A percentile compares a stretch with the other conserved stretches of the same genome.
Conservation (phyloP, 2,888 invertebrate species). For the Clivina fossor region DNA sequence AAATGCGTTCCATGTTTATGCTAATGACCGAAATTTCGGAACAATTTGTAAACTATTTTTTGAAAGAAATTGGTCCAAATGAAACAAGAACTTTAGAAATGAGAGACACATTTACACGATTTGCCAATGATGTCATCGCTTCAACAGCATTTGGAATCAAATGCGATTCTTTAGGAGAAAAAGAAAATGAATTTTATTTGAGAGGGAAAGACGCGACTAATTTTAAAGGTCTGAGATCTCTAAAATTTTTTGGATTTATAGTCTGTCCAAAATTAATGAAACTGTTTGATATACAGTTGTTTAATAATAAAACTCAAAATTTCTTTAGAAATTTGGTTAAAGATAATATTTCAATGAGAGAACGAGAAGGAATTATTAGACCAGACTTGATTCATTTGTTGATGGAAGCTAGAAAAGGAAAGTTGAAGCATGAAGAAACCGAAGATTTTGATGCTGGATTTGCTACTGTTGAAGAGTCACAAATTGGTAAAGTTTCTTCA, state of each 20-base stretch:
- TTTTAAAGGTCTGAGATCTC: neutral
- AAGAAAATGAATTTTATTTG: slow-evolving; percentile 39
- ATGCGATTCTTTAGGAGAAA: slow-evolving; percentile 46
- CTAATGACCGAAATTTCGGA: slow-evolving; percentile 21
- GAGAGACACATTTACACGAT: slow-evolving; percentile 47
- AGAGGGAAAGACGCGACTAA: neutral
- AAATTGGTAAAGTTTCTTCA: slow-evolving; percentile 20
- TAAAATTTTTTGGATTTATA: neutral
- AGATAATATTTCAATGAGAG: slow-evolving; percentile 42
- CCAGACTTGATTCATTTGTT: too few relatives aligned
- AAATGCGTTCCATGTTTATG: slow-evolving; percentile 28
- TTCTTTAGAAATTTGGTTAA: slow-evolving; percentile 43
- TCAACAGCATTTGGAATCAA: slow-evolving; percentile 48
- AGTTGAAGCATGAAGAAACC: too few relatives aligned
- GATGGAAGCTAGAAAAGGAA: too few relatives aligned
- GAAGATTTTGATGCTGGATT: slow-evolving; percentile 35
- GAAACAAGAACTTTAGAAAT: slow-evolving; percentile 41
- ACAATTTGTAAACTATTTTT: neutral
- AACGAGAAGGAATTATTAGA: slow-evolving; percentile 43
- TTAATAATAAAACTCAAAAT: slow-evolving; percentile 33
- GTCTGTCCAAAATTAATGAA: neutral
- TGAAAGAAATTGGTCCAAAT: neutral
- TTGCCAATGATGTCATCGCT: slow-evolving; percentile 48
- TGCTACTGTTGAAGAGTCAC: slow-evolving; percentile 37
- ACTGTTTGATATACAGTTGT: slow-evolving; percentile 35